Evolutionary conservation across 2,888 invertebrate genomes (phyloP).

Genomic region (Carpatolechia fugitivella): DNA sequence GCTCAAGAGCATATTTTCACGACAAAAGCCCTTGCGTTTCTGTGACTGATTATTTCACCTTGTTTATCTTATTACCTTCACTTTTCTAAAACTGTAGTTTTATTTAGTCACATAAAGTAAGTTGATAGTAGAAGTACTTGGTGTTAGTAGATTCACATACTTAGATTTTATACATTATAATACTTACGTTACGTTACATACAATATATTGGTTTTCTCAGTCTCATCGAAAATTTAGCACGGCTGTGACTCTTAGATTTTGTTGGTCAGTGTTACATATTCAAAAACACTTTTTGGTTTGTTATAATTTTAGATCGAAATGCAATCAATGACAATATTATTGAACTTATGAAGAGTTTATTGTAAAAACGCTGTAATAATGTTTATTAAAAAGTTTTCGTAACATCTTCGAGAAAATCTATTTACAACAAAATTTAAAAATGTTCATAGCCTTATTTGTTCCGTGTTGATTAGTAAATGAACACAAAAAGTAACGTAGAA

Average conservation of each 20-base stretch:
- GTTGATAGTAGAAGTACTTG: neutral
- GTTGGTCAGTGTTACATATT: constrained; percentile 12
- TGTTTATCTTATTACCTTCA: too few relatives aligned
- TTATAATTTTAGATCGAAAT: constrained; percentile 32
- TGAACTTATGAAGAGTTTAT: constrained; percentile 39
- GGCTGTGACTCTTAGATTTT: constrained; percentile 25
- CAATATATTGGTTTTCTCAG: constrained; percentile 9
- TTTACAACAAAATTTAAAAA: too few relatives aligned
- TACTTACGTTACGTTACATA: too few relatives aligned
- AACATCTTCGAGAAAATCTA: neutral
- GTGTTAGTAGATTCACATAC: constrained; percentile 6
- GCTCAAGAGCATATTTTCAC: too few relatives aligned
- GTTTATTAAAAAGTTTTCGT: constrained; percentile 8
- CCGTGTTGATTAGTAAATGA: too few relatives aligned
- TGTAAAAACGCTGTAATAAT: constrained; percentile 2
- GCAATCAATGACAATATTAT: constrained; percentile 54
- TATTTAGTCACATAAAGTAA: neutral
- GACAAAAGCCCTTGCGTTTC: too few relatives aligned
- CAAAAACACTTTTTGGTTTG: constrained; percentile 6
- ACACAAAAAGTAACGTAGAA: neutral
- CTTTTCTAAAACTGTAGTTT: neutral
- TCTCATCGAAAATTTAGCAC: constrained; percentile 24
- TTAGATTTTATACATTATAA: constrained; percentile 5
- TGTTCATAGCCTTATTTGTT: too few relatives aligned
- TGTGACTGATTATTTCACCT: too few relatives aligned